phyloP scores from a whole-genome alignment of 2,113 vertebrate species.

The Aramus guarauna region DNA sequence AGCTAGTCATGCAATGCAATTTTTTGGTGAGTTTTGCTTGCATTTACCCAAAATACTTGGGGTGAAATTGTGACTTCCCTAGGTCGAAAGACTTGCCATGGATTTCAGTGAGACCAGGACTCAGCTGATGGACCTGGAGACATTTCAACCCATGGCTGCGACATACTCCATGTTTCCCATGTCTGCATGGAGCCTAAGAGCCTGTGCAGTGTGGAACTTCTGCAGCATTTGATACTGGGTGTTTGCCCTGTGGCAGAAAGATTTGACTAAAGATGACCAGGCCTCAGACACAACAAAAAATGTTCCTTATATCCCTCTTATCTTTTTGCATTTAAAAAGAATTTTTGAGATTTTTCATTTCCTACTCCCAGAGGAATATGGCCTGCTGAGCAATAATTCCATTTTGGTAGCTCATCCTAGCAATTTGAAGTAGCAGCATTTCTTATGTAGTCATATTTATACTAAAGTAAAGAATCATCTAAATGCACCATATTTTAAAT shows the following conservation, averaged over 20 bases:
- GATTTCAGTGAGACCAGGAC: not conserved
- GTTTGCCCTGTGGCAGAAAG: not conserved
- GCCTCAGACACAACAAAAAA: not conserved
- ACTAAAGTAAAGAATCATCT: not conserved
- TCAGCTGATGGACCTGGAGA: not conserved
- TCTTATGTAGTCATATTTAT: constrained; percentile 1
- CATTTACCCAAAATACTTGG: not conserved
- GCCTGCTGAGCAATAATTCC: constrained; percentile 1
- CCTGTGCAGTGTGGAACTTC: not conserved
- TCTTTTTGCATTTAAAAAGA: not conserved
- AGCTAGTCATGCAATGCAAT: not conserved
- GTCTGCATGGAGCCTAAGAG: not conserved
- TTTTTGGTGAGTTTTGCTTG: not conserved
- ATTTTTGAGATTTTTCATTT: not conserved
- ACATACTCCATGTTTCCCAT: not conserved
- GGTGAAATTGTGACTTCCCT: not conserved
- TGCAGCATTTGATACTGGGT: not conserved
- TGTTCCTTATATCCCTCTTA: not conserved
- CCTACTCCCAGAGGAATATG: not conserved
- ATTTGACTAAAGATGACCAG: not conserved
- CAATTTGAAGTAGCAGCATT: not conserved
- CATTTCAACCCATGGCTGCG: not conserved
- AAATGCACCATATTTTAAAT: constrained; percentile 48
- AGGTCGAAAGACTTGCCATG: not conserved
- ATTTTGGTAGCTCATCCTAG: not conserved